Evolutionary conservation across 2,888 invertebrate genomes (phyloP).

Genomic region (Smittia sp.): DNA sequence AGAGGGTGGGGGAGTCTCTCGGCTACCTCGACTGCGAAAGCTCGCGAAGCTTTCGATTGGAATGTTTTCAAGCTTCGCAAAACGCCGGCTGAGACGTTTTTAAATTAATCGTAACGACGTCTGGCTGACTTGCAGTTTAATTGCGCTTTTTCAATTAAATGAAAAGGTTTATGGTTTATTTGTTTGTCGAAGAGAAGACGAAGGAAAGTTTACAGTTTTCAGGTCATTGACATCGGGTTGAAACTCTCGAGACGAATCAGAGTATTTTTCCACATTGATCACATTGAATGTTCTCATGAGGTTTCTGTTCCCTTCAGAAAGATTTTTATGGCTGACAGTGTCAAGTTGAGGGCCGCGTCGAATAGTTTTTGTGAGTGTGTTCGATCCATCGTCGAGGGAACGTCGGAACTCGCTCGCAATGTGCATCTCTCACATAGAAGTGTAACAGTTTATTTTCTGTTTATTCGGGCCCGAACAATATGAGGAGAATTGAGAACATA

Average conservation of each 20-base stretch:
- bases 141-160: slow-evolving; percentile 1
- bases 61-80: not conserved
- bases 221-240: slow-evolving; percentile 14
- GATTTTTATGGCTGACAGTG: not conserved
- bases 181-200: not conserved
- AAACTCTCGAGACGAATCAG: too few relatives aligned
- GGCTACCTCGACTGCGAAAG: not conserved
- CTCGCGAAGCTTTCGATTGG: not conserved
- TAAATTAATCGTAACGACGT: not conserved
- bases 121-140: not conserved
- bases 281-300: not conserved
- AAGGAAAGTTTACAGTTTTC: not conserved
- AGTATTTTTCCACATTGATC: not conserved
- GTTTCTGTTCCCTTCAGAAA: not conserved
- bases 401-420: too few relatives aligned
- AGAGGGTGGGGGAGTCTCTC: slow-evolving; percentile 16
- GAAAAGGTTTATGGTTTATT: not conserved
- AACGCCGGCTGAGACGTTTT: not conserved
- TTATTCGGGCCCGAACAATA: not conserved
- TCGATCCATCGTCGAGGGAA: too few relatives aligned
- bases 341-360: too few relatives aligned
- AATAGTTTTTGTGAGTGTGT: too few relatives aligned
- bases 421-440: not conserved
- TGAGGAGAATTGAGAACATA: slow-evolving; percentile 1
- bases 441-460: not conserved